A percentile compares a stretch with the other conserved stretches of the same genome.
phyloP scores from a whole-genome alignment of 53 echinoderm and acorn worm species.

The Echinometra lucunter region DNA sequence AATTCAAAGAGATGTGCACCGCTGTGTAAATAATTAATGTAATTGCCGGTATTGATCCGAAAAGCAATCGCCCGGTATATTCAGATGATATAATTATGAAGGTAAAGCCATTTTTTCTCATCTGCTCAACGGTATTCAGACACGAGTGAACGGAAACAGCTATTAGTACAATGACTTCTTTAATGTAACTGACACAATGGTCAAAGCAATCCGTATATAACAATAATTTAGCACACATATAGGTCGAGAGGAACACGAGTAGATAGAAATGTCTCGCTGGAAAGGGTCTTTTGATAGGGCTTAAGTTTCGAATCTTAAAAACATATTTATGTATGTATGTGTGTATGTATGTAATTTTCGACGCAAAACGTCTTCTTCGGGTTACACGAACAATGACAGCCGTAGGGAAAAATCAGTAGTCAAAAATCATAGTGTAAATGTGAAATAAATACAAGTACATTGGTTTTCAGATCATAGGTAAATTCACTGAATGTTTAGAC shows the following conservation, averaged over 20 bases:
- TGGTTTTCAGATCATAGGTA: no score
- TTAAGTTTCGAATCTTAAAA: background rate
- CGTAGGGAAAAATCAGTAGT: background rate
- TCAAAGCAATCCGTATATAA: background rate
- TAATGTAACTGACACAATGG: background rate
- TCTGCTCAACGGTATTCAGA: no score
- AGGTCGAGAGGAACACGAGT: background rate
- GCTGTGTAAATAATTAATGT: constrained; percentile 23
- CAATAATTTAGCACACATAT: background rate
- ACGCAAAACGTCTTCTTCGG: no score
- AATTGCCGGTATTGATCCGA: background rate
- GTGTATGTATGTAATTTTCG: no score
- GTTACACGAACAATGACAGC: no score
- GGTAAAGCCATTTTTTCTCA: no score
- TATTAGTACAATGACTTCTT: background rate
- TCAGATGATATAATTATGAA: background rate
- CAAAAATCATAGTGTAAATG: no score
- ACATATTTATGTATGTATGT: no score
- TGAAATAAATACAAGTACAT: no score
- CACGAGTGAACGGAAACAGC: background rate
- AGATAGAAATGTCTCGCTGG: background rate
- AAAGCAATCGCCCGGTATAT: background rate
- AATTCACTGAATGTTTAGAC: no score
- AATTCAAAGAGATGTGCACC: background rate
- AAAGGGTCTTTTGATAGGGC: background rate